phyloP scores from a whole-genome alignment of 2,797 vertebrate genomes.

The Propithecus deckenii region DNA sequence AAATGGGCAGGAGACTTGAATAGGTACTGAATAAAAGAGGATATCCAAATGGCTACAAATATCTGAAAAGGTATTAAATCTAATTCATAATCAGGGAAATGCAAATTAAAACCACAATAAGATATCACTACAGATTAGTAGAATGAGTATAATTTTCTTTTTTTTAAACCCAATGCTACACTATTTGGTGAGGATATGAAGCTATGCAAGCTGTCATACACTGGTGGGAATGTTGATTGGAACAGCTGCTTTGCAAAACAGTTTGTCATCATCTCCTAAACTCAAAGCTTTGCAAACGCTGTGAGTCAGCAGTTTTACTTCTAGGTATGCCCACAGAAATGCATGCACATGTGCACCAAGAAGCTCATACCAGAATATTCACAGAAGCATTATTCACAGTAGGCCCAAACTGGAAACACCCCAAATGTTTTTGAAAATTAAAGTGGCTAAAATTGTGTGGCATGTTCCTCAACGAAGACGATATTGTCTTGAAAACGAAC shows the following conservation, averaged over 20 bases:
- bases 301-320: not conserved
- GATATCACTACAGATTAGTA: not conserved
- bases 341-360: too few species aligned
- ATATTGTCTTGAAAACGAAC: not conserved
- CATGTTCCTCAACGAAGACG: not conserved
- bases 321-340: not conserved
- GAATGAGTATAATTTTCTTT: not conserved
- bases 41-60: not conserved
- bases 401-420: not conserved
- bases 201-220: not conserved
- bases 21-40: not conserved
- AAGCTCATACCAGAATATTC: not conserved
- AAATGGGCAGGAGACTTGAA: not conserved
- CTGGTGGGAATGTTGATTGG: not conserved
- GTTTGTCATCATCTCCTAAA: not conserved
- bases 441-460: not conserved
- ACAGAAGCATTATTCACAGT: not conserved
- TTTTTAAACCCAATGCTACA: not conserved
- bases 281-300: not conserved
- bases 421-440: not conserved
- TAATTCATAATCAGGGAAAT: not conserved
- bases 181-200: not conserved
- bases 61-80: not conserved
- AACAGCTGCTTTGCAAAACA: not conserved
- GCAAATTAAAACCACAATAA: not conserved